Conservation (phyloP, 2,888 invertebrate species). For the Tyria jacobaeae region DNA sequence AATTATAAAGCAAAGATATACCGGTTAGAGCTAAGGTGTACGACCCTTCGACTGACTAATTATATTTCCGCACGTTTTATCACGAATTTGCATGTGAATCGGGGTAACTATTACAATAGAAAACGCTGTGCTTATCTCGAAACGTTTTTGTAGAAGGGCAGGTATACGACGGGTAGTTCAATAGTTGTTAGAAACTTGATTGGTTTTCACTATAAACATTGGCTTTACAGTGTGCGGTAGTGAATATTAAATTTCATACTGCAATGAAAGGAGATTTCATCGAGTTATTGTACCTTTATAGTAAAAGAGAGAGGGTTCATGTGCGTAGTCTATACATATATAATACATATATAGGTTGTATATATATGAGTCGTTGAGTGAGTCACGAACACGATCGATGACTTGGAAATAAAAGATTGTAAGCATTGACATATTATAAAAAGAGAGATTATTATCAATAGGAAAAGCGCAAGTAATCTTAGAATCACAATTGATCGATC, state of each 20-base stretch:
- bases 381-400: constrained; percentile 29
- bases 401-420: constrained; percentile 26
- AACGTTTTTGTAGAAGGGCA: constrained; percentile 47
- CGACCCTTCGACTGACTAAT: constrained; percentile 79
- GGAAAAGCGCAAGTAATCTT: constrained; percentile 29
- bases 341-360: constrained; percentile 32
- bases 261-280: constrained; percentile 63
- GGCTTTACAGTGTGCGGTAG: constrained; percentile 62
- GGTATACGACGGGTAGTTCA: constrained; percentile 56
- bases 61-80: constrained; percentile 86
- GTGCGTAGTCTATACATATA: constrained; percentile 18
- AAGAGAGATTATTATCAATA: constrained; percentile 17
- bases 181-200: constrained; percentile 80
- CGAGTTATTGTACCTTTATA: constrained; percentile 57
- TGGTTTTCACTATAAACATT: constrained; percentile 80
- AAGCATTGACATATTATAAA: constrained; percentile 16
- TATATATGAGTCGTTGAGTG: constrained; percentile 11
- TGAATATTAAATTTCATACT: constrained; percentile 73
- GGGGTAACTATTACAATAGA: constrained; percentile 73
- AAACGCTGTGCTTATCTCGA: constrained; percentile 72
- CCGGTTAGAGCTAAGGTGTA: constrained; percentile 76
- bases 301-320: constrained; percentile 25
- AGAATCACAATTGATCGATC: constrained; percentile 39
- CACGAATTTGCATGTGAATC: constrained; percentile 82
- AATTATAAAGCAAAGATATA: constrained; percentile 78